Base-by-base conservation (phyloP, 2,888 invertebrate species). In the Steinernema hermaphroditum region DNA sequence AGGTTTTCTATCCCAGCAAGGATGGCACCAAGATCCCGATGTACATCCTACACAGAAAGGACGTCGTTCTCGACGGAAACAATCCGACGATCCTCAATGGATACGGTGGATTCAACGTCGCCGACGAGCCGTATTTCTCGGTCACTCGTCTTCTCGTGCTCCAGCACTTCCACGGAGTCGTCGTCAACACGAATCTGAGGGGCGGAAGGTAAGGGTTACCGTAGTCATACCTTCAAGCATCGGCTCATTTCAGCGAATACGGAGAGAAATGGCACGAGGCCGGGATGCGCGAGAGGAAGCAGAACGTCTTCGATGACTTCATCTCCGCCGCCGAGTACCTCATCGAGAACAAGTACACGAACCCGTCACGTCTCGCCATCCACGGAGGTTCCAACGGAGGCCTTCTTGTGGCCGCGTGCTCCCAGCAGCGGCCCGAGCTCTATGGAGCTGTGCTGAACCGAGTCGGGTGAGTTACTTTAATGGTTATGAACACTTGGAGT, bases 361-460 rank as follows among this genome's bases (percentile, higher is more conserved):
- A 87, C 29, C 89, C 91, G 12, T 85, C 6, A 77, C 89, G 89
- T 77, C 87, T 96, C 76, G 92, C 92, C 16, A 94, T 94, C 82
- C 93, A 94, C 88, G 98, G 98, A 22, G 96, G 93, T 29, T 96
- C 96, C 71, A 98, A 98, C 89, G 97, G 98, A 0, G 98, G 98
- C 0, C 90, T 97, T 72, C 89, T 97, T n/a, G 93, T 96, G 14
- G 95, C 93, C 1, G 95, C 96, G 16, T 94, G 94, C 87, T 91
- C 92, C 79, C 96, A 96, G 90, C 96, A 97, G 89, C 90, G 94
- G 46, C 97, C 97, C 0, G 93, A 96, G 84, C 89, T 98, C 69
- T 97, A 92, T 88, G 95, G 94, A 12, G 94, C 93, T 74, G 94
- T 92, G 68, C 91, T 98, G 79, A 92, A 93, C 81, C 93, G 95